A percentile compares a stretch with the other conserved stretches of the same genome.
These are phyloP conservation scores for Strongylocentrotus purpuratus DNA, from an alignment of 35 echinoderm and acorn worm genomes.

Conservation along the genomic window DNA sequence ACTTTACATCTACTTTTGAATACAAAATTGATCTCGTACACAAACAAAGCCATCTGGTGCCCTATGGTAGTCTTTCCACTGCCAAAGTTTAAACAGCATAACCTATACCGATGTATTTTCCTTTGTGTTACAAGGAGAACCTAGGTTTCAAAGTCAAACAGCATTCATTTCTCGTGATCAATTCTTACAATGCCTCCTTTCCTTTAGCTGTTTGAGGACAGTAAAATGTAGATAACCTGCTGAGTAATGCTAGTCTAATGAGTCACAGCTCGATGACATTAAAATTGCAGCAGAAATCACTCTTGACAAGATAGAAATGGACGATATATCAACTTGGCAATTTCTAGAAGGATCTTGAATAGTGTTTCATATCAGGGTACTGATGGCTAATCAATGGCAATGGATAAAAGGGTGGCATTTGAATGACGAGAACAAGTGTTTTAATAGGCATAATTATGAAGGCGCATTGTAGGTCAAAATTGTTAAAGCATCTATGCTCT, in stretches of 20 bases:
- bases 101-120: not conserved
- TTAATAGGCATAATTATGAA: too few species aligned
- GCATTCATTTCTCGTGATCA: not conserved
- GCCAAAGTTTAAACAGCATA: slow-evolving; percentile 11
- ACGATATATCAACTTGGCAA: not conserved
- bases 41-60: slow-evolving; percentile 8
- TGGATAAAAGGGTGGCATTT: not conserved
- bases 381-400: not conserved
- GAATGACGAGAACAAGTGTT: not conserved
- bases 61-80: not conserved
- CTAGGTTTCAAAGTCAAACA: not conserved
- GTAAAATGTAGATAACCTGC: not conserved
- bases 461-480: too few species aligned
- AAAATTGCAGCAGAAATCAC: not conserved
- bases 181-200: not conserved
- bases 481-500: too few species aligned
- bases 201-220: not conserved
- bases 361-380: not conserved
- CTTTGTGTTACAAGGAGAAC: not conserved
- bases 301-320: slow-evolving; percentile 1
- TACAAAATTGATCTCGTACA: slow-evolving; percentile 4
- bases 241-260: not conserved
- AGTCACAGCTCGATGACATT: not conserved
- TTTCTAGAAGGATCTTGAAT: not conserved
- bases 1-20: slow-evolving; percentile 11